Conservation (phyloP, 2,113 vertebrate species). For the Lophochroa leadbeateri region DNA sequence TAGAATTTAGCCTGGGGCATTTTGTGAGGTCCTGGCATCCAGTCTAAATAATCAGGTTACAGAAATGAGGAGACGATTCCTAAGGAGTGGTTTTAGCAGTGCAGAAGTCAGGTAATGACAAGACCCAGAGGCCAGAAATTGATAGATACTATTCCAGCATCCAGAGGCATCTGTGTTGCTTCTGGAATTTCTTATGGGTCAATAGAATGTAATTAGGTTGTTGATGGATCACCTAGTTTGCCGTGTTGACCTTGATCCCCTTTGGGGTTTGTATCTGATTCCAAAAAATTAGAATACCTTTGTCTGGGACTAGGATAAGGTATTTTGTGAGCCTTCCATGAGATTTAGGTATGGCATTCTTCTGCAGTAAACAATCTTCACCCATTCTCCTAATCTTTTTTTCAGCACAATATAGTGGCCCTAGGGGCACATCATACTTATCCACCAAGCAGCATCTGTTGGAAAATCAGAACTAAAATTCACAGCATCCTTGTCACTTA, state of each 20-base stretch:
- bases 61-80: background rate
- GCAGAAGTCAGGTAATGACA: constrained; percentile 9
- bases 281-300: background rate
- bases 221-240: background rate
- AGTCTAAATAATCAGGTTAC: constrained; percentile 5
- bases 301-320: background rate
- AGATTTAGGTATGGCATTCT: background rate
- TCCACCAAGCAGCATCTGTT: background rate
- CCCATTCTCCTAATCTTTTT: background rate
- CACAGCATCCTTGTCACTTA: background rate
- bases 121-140: constrained; percentile 8
- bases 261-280: background rate
- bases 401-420: background rate
- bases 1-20: background rate
- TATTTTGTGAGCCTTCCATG: background rate
- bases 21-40: background rate
- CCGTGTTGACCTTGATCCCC: background rate
- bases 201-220: background rate
- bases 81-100: background rate
- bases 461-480: constrained; percentile 24
- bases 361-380: background rate
- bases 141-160: background rate
- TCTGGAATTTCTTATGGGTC: constrained; percentile 19
- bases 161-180: background rate
- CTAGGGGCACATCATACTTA: background rate